A percentile compares a stretch with the other conserved stretches of the same genome.
These are phyloP conservation scores for Agriopis marginaria DNA, from an alignment of 2,888 invertebrate genomes.

Conservation along the genomic window DNA sequence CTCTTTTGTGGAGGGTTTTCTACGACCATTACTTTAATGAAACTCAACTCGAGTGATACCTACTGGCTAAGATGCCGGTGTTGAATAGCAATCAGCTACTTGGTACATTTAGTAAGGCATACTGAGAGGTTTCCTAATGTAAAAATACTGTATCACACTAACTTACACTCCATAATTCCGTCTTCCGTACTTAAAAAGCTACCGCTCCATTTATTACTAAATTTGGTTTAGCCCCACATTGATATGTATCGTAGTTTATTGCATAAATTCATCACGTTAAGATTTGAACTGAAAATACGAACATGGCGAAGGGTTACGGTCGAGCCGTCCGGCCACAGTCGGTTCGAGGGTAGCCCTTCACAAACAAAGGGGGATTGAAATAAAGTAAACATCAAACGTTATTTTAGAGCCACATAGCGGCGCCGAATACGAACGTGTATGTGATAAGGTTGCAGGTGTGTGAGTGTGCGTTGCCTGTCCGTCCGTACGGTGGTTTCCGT, in stretches of 20 bases:
- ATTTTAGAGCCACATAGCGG: conserved; percentile 70
- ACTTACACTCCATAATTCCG: conserved; percentile 67
- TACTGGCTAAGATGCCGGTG: conserved; percentile 56
- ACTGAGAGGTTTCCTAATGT: conserved; percentile 73
- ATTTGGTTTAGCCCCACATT: conserved; percentile 78
- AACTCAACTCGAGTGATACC: conserved; percentile 63
- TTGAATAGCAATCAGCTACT: conserved; percentile 47
- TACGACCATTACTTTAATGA: conserved; percentile 51
- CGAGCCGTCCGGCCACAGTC: conserved; percentile 84
- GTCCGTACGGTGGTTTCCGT: conserved; percentile 85
- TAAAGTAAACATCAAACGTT: conserved; percentile 49
- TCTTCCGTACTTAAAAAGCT: conserved; percentile 71
- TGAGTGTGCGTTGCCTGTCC: conserved; percentile 63
- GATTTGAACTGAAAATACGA: conserved; percentile 60
- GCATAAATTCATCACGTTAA: conserved; percentile 78
- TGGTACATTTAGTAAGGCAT: conserved; percentile 79
- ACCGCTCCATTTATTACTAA: conserved; percentile 73
- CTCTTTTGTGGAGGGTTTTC: conserved; percentile 43
- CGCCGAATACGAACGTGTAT: conserved; percentile 62
- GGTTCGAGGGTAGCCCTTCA: conserved; percentile 69
- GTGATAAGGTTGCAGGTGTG: conserved; percentile 58
- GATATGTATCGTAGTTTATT: conserved; percentile 85
- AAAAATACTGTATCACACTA: conserved; percentile 79
- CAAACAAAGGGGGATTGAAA: conserved; percentile 59
- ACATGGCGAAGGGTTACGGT: conserved; percentile 59